Conservation (phyloP, 2,888 invertebrate species). For the Cybosia mesomella region DNA sequence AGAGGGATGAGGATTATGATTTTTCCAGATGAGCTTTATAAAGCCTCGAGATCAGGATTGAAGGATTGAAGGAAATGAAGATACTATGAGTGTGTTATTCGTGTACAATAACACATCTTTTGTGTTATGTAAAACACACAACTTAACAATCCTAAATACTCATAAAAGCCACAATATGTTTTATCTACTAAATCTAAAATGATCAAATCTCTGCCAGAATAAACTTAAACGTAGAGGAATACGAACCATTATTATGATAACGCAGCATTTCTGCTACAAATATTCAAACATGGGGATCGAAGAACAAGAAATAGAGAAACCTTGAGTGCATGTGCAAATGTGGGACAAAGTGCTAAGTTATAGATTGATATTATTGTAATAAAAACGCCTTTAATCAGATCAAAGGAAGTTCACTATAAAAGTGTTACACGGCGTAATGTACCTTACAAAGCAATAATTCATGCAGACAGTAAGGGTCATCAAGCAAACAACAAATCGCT, state of each 20-base stretch:
- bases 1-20: neutral
- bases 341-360: slow-evolving; percentile 31
- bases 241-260: slow-evolving; percentile 70
- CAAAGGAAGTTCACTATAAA: neutral
- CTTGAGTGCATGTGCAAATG: slow-evolving; percentile 64
- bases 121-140: neutral
- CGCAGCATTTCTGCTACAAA: slow-evolving; percentile 61
- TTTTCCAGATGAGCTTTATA: neutral
- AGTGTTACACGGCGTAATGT: neutral
- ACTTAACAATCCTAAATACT: neutral
- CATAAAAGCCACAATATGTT: neutral
- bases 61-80: neutral
- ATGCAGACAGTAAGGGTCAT: no score
- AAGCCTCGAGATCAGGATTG: neutral
- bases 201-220: slow-evolving; percentile 15
- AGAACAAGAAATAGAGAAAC: slow-evolving; percentile 59
- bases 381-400: no score
- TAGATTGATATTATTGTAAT: slow-evolving; percentile 20
- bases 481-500: no score
- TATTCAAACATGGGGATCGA: slow-evolving; percentile 80
- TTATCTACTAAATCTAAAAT: neutral
- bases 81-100: neutral
- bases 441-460: no score
- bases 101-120: neutral
- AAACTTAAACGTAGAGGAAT: slow-evolving; percentile 16